phyloP scores from a whole-genome alignment of 2,113 vertebrate species.

The Oxyura jamaicensis region DNA sequence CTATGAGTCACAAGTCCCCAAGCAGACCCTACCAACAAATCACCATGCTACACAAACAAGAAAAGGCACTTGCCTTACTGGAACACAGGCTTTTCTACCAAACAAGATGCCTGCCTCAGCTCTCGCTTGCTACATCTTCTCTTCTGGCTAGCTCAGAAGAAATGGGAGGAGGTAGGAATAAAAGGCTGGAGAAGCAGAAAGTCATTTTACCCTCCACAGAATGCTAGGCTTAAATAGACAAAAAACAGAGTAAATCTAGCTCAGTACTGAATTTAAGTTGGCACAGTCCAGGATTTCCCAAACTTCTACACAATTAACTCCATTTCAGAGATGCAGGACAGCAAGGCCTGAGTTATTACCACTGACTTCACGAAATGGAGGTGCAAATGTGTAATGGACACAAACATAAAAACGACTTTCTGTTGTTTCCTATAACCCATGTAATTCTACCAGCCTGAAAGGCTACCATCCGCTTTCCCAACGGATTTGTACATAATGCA shows the following conservation, averaged over 20 bases:
- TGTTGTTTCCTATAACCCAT: not conserved
- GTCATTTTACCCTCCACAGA: not conserved
- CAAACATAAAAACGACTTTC: not conserved
- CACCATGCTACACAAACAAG: not conserved
- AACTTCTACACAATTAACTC: not conserved
- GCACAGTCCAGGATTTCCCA: not conserved
- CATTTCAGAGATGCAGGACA: not conserved
- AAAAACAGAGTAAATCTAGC: not conserved
- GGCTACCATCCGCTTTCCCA: not conserved
- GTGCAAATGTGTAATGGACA: not conserved
- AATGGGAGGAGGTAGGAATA: not conserved
- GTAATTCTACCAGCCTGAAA: not conserved
- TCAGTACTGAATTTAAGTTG: not conserved
- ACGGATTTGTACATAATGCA: not conserved
- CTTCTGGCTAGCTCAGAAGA: not conserved
- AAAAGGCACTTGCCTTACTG: not conserved
- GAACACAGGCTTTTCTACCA: not conserved
- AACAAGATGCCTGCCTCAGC: not conserved
- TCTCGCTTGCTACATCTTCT: not conserved
- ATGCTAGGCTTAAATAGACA: fast-evolving
- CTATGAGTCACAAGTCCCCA: not conserved
- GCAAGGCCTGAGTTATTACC: not conserved
- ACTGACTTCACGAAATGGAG: not conserved
- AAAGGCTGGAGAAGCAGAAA: not conserved
- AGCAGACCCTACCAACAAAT: not conserved